A percentile compares a stretch with the other conserved stretches of the same genome.
phyloP scores from a whole-genome alignment of 2,797 vertebrate species.

The Dallia pectoralis region DNA sequence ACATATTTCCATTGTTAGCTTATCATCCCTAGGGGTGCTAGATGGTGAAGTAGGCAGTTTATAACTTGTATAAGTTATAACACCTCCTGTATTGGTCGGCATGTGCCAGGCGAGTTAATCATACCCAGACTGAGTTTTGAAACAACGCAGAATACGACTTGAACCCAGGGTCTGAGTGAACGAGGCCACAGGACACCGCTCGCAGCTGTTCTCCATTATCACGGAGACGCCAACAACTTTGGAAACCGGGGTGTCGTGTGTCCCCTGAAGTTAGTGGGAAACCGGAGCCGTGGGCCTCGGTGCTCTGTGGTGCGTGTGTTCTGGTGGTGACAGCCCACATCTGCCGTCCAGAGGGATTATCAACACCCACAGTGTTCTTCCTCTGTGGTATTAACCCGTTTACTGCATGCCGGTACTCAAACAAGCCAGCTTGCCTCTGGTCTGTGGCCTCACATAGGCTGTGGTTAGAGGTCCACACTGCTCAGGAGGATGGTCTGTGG shows the following conservation, averaged over 20 bases:
- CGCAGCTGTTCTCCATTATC: constrained; percentile 77
- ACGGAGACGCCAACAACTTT: constrained; percentile 51
- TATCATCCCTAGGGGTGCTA: not conserved
- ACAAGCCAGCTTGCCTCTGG: too few species aligned
- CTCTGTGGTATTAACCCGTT: constrained; percentile 5
- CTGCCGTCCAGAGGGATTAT: constrained; percentile 4
- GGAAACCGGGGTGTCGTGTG: constrained; percentile 59
- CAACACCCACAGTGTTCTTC: not conserved
- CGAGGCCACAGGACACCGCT: constrained; percentile 52
- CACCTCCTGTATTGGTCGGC: not conserved
- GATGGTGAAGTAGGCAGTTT: too few species aligned
- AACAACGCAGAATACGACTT: not conserved
- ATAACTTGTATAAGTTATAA: too few species aligned
- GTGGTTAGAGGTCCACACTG: too few species aligned
- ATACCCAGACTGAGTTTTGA: not conserved
- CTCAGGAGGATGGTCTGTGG: not conserved
- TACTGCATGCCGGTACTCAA: not conserved
- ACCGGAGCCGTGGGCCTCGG: constrained; percentile 51
- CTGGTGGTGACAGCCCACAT: not conserved
- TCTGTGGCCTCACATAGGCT: not conserved
- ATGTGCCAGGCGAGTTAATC: constrained; percentile 19
- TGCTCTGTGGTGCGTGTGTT: not conserved
- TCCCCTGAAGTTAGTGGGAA: constrained; percentile 55
- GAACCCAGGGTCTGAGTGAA: not conserved
- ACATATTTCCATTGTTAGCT: not conserved